Evolutionary conservation across 2,113 vertebrate genomes (phyloP).

Genomic region (Austrofundulus limnaeus): DNA sequence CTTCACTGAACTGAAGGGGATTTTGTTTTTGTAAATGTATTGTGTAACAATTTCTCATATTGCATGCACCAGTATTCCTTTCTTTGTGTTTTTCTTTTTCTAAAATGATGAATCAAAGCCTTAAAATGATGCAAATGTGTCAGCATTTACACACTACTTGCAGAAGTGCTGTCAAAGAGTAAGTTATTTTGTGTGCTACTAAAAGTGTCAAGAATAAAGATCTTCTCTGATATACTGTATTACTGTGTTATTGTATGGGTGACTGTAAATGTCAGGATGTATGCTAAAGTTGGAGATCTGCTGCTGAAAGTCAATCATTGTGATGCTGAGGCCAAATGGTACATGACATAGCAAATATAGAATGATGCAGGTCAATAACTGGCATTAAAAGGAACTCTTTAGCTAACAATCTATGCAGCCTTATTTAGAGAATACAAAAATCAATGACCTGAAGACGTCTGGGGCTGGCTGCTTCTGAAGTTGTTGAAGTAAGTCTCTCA

Average conservation of each 20-base stretch:
- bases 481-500: too few species aligned
- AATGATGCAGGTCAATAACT: slow-evolving; percentile 46
- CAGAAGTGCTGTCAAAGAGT: slow-evolving; percentile 42
- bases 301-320: slow-evolving; percentile 33
- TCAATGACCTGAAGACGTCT: background rate
- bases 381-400: slow-evolving; percentile 16
- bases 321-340: slow-evolving; percentile 34
- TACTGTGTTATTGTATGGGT: slow-evolving; percentile 18
- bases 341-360: slow-evolving; percentile 21
- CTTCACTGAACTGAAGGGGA: slow-evolving; percentile 5
- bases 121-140: slow-evolving; percentile 31
- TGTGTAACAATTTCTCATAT: slow-evolving; percentile 13
- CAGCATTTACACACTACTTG: slow-evolving; percentile 19
- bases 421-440: background rate
- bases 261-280: background rate
- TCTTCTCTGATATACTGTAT: too few species aligned
- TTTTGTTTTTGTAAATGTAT: background rate
- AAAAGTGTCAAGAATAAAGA: slow-evolving; percentile 49
- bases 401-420: slow-evolving; percentile 18
- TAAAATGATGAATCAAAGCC: slow-evolving; percentile 19
- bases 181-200: slow-evolving; percentile 57
- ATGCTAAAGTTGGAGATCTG: slow-evolving; percentile 33
- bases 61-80: background rate
- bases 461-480: background rate
- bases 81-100: background rate